Conservation (phyloP, 2,797 vertebrate species). For the Lacerta agilis region DNA sequence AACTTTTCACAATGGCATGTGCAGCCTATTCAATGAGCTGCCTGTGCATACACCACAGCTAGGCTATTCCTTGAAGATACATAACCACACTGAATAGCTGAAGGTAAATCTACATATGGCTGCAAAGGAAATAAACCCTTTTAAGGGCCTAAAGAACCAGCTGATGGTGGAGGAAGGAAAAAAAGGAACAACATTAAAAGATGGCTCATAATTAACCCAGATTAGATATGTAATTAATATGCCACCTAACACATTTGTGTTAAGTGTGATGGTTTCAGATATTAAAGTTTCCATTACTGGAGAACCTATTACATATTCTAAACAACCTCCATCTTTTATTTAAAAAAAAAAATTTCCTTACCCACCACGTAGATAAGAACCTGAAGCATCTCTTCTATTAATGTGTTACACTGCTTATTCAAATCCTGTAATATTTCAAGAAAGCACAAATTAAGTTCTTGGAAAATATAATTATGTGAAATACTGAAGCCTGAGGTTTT, state of each 20-base stretch:
- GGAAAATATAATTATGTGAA: background rate
- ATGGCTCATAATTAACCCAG: background rate
- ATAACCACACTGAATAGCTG: background rate
- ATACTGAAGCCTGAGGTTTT: background rate
- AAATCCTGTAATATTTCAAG: slow-evolving; percentile 84
- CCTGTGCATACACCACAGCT: background rate
- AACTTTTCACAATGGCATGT: no score
- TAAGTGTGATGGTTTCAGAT: background rate
- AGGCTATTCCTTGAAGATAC: background rate
- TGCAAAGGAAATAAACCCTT: background rate
- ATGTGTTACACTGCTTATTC: slow-evolving; percentile 88
- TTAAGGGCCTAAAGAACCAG: background rate
- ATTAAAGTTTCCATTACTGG: background rate
- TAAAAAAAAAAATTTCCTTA: slow-evolving; percentile 62
- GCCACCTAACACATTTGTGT: background rate
- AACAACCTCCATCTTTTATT: background rate
- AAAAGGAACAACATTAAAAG: background rate
- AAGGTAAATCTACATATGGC: background rate
- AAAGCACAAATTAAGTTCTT: background rate
- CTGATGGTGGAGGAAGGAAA: background rate
- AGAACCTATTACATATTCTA: background rate
- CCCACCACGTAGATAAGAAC: slow-evolving; percentile 91
- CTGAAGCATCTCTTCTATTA: slow-evolving; percentile 97
- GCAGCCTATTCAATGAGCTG: background rate
- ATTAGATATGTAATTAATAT: background rate